Evolutionary conservation across 1,140 invertebrate species (phyloP).

Genomic region (Asobara japonica): DNA sequence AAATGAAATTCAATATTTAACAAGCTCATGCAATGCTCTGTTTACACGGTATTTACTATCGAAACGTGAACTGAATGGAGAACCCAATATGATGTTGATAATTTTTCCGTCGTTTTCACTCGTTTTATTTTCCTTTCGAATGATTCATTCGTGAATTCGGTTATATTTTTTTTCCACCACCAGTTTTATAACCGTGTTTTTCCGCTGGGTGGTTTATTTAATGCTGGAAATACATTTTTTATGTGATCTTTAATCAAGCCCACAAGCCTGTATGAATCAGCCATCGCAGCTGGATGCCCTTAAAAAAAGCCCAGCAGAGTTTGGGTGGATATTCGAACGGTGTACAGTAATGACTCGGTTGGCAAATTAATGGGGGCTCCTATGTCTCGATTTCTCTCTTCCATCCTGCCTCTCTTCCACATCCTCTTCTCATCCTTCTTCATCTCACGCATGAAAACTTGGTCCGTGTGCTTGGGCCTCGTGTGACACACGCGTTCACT

Average conservation of each 20-base stretch:
- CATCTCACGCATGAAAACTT: background rate
- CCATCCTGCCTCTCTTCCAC: background rate
- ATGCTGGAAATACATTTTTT: slow-evolving; percentile 5
- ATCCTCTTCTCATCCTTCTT: background rate
- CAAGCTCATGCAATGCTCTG: slow-evolving; percentile 1
- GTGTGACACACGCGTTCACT: slow-evolving; percentile 1
- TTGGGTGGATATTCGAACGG: background rate
- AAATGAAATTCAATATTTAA: slow-evolving; percentile 16
- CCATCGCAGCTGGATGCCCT: background rate
- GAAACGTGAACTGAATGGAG: slow-evolving; percentile 1
- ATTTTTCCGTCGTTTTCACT: background rate
- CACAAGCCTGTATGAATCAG: background rate
- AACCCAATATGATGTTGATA: background rate
- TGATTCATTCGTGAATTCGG: background rate
- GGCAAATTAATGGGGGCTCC: slow-evolving; percentile 31
- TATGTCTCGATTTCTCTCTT: slow-evolving; percentile 20
- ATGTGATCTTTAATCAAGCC: background rate
- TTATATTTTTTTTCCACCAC: slow-evolving; percentile 23
- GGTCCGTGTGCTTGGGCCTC: background rate
- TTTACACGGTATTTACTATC: background rate
- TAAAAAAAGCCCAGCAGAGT: background rate
- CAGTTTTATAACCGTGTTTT: background rate
- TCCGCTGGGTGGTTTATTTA: background rate
- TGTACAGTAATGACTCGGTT: slow-evolving; percentile 1
- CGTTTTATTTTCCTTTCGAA: background rate